These are phyloP conservation scores for Eupithecia dodoneata DNA, from an alignment of 2,888 invertebrate genomes.

Conservation along the genomic window DNA sequence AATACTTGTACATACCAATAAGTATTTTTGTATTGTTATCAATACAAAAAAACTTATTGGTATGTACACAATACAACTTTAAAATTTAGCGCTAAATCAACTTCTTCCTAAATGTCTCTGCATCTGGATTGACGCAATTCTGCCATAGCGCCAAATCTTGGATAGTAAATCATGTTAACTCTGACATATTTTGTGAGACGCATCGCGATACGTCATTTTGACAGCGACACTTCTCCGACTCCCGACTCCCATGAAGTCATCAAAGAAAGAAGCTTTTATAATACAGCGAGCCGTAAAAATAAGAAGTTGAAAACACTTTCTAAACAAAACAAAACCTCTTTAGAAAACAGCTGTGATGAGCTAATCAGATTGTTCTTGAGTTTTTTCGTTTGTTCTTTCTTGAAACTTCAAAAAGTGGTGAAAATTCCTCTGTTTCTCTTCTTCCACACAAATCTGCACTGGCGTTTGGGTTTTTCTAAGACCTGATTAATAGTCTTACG, in stretches of 20 bases:
- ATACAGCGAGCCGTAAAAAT: too few relatives aligned
- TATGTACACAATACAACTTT: too few relatives aligned
- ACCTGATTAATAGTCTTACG: not conserved
- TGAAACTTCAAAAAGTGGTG: not conserved
- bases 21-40: too few relatives aligned
- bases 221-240: not conserved
- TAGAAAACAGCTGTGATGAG: not conserved
- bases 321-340: too few relatives aligned
- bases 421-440: slow-evolving; percentile 2
- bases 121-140: too few relatives aligned
- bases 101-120: too few relatives aligned
- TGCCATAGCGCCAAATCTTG: not conserved
- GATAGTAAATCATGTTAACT: not conserved
- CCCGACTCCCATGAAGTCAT: too few relatives aligned
- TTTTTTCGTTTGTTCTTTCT: not conserved
- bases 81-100: too few relatives aligned
- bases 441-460: not conserved
- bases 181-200: not conserved
- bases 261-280: too few relatives aligned
- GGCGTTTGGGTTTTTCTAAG: not conserved
- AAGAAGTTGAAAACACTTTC: too few relatives aligned
- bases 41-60: too few relatives aligned
- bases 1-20: too few relatives aligned
- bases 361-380: not conserved
- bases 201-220: not conserved